These are phyloP conservation scores for Stenolophus ochropezus DNA, from an alignment of 2,888 invertebrate genomes.

Conservation along the genomic window DNA sequence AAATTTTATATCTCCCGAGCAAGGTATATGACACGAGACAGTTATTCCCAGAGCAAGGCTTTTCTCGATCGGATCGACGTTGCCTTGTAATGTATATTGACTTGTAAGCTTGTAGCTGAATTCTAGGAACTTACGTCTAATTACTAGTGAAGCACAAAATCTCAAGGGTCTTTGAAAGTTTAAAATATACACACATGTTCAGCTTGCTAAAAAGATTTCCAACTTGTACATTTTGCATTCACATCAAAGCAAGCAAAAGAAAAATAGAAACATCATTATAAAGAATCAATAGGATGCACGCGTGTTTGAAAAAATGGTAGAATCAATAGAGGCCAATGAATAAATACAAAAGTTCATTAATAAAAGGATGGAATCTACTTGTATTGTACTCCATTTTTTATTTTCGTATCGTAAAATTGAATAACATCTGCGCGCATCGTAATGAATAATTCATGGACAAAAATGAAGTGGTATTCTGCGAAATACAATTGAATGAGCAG, in stretches of 20 bases:
- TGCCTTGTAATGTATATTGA: not conserved
- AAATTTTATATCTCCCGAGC: not conserved
- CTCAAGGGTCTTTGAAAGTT: not conserved
- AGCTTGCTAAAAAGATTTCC: too few relatives aligned
- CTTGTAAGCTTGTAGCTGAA: not conserved
- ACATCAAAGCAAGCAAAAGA: too few relatives aligned
- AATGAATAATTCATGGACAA: conserved; percentile 23
- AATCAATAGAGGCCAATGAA: not conserved
- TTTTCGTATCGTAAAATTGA: not conserved
- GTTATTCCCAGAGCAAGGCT: not conserved
- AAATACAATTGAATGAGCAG: conserved; percentile 18
- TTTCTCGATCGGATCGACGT: not conserved
- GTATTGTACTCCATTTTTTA: not conserved
- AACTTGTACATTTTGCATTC: too few relatives aligned
- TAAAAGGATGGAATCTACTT: not conserved
- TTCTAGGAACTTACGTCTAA: not conserved
- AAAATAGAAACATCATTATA: too few relatives aligned
- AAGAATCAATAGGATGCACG: too few relatives aligned
- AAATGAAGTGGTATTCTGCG: conserved; percentile 12
- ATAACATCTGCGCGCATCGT: not conserved
- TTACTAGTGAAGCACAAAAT: not conserved
- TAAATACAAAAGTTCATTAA: conserved; percentile 11
- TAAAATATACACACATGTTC: not conserved
- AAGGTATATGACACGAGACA: conserved; percentile 1
- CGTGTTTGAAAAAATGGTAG: not conserved